Evolutionary conservation across 2,113 vertebrate species (phyloP), one percentile per base, ranked within the genome.

Genomic region (Lamprologus ornatipinnis): DNA sequence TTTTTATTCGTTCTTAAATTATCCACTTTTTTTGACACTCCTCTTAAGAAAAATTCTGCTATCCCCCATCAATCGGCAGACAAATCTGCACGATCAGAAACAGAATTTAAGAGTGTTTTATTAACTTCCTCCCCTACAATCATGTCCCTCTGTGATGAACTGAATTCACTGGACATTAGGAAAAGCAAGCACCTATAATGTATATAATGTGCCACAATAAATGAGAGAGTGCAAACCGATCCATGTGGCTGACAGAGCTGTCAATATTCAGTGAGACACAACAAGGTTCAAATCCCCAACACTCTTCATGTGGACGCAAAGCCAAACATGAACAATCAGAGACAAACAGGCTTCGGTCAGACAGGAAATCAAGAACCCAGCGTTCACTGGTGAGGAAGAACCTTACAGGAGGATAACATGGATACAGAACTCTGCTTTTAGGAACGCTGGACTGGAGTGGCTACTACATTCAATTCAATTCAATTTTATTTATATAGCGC

Each of bases 1-100:
- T 4, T 40, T 68, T 68, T 21, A 37, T 40, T 21, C 0, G 0
- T 14, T 68, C 3, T 68, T 40, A 68, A 40, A 14, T 68, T n/a
- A 65, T 28, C 55, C 23, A 8, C 23, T 57, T 28, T 14, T 63
- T 63, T 63, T 12, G 6, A n/a, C 17, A 2, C 31, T 33, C 5
- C 31, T 63, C 53, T 54, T 12, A 54, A 54, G n/a, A 54, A 54
- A 6, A 5, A 28, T 4, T 33, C 15, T 10, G 28, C 8, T 19
- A 5, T 23, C 23, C 23, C 23, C 21, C 11, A 68, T 13, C 11
- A 26, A 5, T 73, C 8, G 3, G 9, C 68, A 45, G 21, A 75
- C 40, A 10, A 75, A 47, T 5, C n/a, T 0, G 2, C 21, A 45
- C n/a, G 9, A 15, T 75, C 40, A 26, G 4, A 75, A 75, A 45